Percentiles rank a stretch among this genome's conserved stretches.
These are phyloP conservation scores for Pardalotus punctatus DNA, from an alignment of 2,113 vertebrate species.

Conservation along the genomic window DNA sequence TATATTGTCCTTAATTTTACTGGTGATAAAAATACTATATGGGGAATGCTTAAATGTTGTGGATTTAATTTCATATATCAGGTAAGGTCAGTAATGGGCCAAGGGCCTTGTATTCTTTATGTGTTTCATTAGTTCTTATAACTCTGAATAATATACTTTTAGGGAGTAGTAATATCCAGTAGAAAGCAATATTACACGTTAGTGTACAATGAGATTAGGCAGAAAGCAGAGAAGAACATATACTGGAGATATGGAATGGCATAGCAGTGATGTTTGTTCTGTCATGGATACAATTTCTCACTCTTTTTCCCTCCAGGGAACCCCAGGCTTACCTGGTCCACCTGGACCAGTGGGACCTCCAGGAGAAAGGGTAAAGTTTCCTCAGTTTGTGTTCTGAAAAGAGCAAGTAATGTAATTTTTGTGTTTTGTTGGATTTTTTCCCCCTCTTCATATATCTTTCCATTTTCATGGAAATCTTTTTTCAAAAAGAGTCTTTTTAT, in stretches of 20 bases:
- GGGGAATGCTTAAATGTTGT: neutral
- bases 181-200: neutral
- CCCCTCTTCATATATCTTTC: neutral
- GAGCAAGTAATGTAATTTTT: neutral
- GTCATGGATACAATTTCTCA: neutral
- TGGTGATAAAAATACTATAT: neutral
- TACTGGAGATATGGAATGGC: neutral
- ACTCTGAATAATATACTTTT: neutral
- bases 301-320: slow-evolving; percentile 78
- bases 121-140: neutral
- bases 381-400: neutral
- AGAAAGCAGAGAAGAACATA: neutral
- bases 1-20: neutral
- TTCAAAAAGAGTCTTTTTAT: neutral
- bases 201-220: neutral
- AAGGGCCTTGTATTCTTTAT: neutral
- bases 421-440: neutral
- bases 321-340: slow-evolving; percentile 82
- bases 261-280: neutral
- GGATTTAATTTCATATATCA: neutral
- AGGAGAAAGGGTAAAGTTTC: slow-evolving; percentile 86
- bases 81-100: neutral
- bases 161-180: neutral
- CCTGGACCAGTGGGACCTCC: slow-evolving; percentile 85
- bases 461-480: neutral